Evolutionary conservation across 1,140 invertebrate species (phyloP).

Genomic region (Saccostrea cuccullata): DNA sequence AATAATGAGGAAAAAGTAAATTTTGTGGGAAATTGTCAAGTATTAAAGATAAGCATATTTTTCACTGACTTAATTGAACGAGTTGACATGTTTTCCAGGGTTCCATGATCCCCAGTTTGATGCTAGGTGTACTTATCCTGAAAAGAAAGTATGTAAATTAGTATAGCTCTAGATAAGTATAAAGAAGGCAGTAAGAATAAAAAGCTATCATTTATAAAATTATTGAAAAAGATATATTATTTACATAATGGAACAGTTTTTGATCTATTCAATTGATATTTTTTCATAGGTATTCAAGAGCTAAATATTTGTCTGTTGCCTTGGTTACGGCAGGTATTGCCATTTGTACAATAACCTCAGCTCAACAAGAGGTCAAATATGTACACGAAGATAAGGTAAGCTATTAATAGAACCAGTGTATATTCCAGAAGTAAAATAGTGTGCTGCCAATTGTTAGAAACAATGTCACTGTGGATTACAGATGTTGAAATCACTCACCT

Average conservation of each 20-base stretch:
- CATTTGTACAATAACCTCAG: slow-evolving; percentile 94
- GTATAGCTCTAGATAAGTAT: too few relatives aligned
- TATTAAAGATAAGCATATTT: too few relatives aligned
- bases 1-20: too few relatives aligned
- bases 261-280: background rate
- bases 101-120: background rate
- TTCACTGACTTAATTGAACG: too few relatives aligned
- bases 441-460: too few relatives aligned
- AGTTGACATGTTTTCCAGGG: background rate
- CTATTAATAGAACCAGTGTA: background rate
- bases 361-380: slow-evolving; percentile 80
- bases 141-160: slow-evolving; percentile 9
- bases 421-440: too few relatives aligned
- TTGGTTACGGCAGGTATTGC: slow-evolving; percentile 95
- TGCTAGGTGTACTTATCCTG: background rate
- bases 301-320: slow-evolving; percentile 94
- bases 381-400: background rate
- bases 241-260: too few relatives aligned
- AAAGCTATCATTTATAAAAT: background rate
- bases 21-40: too few relatives aligned
- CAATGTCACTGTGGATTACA: too few relatives aligned
- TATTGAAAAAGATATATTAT: too few relatives aligned
- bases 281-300: slow-evolving; percentile 83
- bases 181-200: too few relatives aligned
- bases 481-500: too few relatives aligned